Percentiles rank a stretch among this genome's conserved stretches.
Evolutionary conservation across 2,888 invertebrate genomes (phyloP).

Genomic region (Lottia scabra): DNA sequence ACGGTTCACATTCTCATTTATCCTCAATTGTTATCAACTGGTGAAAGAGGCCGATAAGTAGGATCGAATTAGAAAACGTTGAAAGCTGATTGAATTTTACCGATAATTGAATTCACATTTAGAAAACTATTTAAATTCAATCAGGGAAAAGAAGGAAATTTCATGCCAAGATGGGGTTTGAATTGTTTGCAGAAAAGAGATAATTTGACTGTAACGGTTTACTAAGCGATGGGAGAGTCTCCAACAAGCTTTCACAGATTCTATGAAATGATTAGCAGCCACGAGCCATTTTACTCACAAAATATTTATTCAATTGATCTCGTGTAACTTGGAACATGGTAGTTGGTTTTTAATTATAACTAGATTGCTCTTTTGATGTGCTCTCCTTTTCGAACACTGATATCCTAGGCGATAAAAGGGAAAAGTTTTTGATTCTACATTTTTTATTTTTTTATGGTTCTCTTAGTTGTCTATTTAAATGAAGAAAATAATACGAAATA

Average conservation of each 20-base stretch:
- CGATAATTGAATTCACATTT: slow-evolving; percentile 23
- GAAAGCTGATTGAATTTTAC: slow-evolving; percentile 16
- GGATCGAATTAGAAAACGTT: slow-evolving; percentile 16
- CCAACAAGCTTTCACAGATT: background rate
- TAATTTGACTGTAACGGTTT: slow-evolving; percentile 13
- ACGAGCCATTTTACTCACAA: slow-evolving; percentile 21
- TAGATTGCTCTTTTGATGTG: slow-evolving; percentile 20
- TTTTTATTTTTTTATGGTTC: too few species aligned
- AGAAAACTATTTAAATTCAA: slow-evolving; percentile 23
- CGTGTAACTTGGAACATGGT: slow-evolving; percentile 7
- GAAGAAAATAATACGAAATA: too few species aligned
- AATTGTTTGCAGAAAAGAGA: slow-evolving; percentile 15
- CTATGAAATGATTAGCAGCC: slow-evolving; percentile 3
- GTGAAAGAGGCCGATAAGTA: background rate
- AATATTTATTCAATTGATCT: slow-evolving; percentile 24
- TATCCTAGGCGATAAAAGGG: too few species aligned
- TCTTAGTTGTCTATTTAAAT: too few species aligned
- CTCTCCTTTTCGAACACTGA: background rate
- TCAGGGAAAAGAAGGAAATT: slow-evolving; percentile 16
- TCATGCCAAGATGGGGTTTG: slow-evolving; percentile 11
- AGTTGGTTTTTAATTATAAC: slow-evolving; percentile 24
- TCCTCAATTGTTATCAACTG: background rate
- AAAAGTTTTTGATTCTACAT: too few species aligned
- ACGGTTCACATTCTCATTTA: background rate
- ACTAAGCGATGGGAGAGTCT: background rate